Conservation (phyloP, 2,888 invertebrate species). For the Troilus luridus region DNA sequence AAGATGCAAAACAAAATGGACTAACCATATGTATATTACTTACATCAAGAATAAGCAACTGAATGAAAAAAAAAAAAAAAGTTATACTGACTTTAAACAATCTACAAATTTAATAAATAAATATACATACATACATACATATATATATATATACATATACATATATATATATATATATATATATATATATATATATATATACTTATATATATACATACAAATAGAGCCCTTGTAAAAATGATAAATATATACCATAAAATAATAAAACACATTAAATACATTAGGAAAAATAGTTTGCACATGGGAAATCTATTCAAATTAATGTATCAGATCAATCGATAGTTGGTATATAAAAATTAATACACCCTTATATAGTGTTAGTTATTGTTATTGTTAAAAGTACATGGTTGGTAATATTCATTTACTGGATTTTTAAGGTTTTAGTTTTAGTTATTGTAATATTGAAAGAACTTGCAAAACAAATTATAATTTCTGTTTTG, state of each 20-base stretch:
- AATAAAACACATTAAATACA: background rate
- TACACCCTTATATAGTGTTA: background rate
- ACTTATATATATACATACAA: no score
- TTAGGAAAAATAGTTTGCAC: background rate
- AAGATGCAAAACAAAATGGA: background rate
- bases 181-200: no score
- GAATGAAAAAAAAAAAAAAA: background rate
- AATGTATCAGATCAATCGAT: background rate
- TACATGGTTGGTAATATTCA: background rate
- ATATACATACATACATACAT: no score
- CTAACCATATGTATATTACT: background rate
- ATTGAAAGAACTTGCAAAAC: background rate
- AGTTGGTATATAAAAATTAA: background rate
- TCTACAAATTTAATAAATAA: no score
- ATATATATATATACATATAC: no score
- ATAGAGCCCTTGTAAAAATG: no score
- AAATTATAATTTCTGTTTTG: background rate
- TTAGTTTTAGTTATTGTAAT: background rate
- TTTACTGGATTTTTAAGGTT: background rate
- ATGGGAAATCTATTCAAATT: background rate
- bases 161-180: no score
- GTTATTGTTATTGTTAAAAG: background rate
- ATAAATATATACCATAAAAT: no score
- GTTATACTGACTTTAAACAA: background rate
- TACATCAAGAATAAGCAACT: background rate